Base-by-base conservation (phyloP, 2,888 invertebrate genomes). In the Brachylomia viminalis region DNA sequence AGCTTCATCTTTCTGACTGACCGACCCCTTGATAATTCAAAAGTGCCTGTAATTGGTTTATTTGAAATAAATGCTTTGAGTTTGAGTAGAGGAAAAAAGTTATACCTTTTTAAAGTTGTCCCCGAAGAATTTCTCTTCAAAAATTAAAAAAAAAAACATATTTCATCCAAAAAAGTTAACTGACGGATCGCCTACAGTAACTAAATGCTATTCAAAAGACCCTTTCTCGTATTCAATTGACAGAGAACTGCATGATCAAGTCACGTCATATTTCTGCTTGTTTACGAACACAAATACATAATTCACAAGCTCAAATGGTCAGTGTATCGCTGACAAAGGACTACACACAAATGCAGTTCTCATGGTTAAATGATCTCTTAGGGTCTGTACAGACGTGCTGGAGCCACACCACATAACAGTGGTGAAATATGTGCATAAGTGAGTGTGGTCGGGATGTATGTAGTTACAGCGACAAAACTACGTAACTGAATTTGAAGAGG, bases 301-400 rank as follows among this genome's bases (percentile, higher is more conserved):
- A 79, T 30, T 67, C 82, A 82, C 62, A 45, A 68, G 56, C 62
- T 82, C 47, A 59, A 80, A 72, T 52, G 52, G 58, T 59, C 79
- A 64, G n/a, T 47, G 56, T 66, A 67, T 84, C 49, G 66, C 66
- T 56, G 73, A 70, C 73, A 70, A 66, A 62, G 71, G 71, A 83
- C 33, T 49, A 47, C 33, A 77, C 71, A 33, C 45, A 64, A 71
- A 78, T 80, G 78, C 71, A 78, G 47, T 70, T 52, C 42, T 23
- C 56, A 27, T 30, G 52, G 52, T 65, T 67, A 79, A 72, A 72
- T 56, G 64, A n/a, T 72, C 23, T 47, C 56, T 67, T 20, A 59
- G 23, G 79, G n/a, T 10, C 15, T 8, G 33, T n/a, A 1, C 10
- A 61, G 23, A 77, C 59, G 27, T 0, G 45, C 10, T 6, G 23